Conservation (phyloP, 30 jellyfish, hydroid and myxozoan genomes). For the Cassiopea xamachana region DNA sequence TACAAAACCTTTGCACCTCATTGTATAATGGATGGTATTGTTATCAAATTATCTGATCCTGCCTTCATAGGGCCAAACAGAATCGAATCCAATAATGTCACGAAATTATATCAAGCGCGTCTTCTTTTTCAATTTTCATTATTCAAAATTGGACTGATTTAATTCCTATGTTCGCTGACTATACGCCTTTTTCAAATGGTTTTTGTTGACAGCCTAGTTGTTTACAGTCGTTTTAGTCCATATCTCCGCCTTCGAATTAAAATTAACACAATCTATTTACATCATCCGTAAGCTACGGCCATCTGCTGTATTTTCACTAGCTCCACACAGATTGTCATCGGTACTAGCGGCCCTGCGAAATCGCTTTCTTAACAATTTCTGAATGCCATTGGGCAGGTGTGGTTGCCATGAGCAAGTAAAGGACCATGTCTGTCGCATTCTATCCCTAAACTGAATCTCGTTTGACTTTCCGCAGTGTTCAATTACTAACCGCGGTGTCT, state of each 20-base stretch:
- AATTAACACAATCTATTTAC: not conserved
- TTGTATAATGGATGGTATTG: too few species aligned
- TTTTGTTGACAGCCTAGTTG: too few species aligned
- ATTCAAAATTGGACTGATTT: too few species aligned
- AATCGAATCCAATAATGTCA: too few species aligned
- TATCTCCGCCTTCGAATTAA: not conserved
- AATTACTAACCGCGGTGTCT: constrained; percentile 81
- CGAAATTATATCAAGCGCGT: too few species aligned
- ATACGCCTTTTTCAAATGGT: too few species aligned
- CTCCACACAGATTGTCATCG: constrained; percentile 34
- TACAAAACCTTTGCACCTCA: too few species aligned
- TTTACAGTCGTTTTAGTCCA: too few species aligned
- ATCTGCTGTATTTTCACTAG: constrained; percentile 19
- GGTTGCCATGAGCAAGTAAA: constrained; percentile 49
- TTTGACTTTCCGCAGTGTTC: constrained; percentile 91
- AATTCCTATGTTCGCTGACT: too few species aligned
- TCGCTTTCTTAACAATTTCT: constrained; percentile 39
- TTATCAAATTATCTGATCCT: too few species aligned
- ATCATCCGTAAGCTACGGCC: constrained; percentile 26
- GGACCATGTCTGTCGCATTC: constrained; percentile 62
- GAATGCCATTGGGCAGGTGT: constrained; percentile 45
- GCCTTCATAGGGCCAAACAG: too few species aligned
- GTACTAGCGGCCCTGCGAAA: constrained; percentile 40
- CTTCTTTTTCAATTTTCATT: too few species aligned
- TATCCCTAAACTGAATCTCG: constrained; percentile 59